Conservation (phyloP, 1,140 invertebrate species). For the Trichoplusia ni region DNA sequence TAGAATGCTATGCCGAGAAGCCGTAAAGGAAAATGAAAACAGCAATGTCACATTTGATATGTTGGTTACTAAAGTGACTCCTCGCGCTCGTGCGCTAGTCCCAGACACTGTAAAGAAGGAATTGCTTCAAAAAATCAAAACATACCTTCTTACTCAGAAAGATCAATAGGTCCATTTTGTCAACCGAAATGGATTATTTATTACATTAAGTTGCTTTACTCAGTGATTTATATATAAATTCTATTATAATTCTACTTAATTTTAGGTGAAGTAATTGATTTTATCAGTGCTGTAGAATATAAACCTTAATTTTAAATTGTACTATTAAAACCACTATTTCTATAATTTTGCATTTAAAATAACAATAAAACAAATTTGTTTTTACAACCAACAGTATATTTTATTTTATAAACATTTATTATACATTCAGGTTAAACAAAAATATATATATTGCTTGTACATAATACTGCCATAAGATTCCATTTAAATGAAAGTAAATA, state of each 20-base stretch:
- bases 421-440: conserved; percentile 69
- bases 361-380: conserved; percentile 53
- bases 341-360: neutral
- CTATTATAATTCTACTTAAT: no score
- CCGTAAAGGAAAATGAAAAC: conserved; percentile 88
- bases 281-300: conserved; percentile 25
- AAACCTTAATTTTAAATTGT: no score
- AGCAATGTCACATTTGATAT: conserved; percentile 91
- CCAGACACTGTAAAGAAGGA: conserved; percentile 95
- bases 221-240: neutral
- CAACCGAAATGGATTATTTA: neutral
- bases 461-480: conserved; percentile 71
- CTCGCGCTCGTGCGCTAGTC: conserved; percentile 89
- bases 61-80: conserved; percentile 90
- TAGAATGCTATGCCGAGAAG: conserved; percentile 90
- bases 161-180: conserved; percentile 52
- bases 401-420: conserved; percentile 76
- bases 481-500: conserved; percentile 44
- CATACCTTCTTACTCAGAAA: conserved; percentile 78
- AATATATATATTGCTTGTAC: conserved; percentile 78
- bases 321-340: neutral
- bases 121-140: conserved; percentile 91
- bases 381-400: conserved; percentile 78
- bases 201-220: conserved; percentile 2
- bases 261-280: conserved; percentile 17